Base-by-base conservation (phyloP, 37 sponge, comb jelly and placozoan genomes). In the Theonella swinhoei region DNA sequence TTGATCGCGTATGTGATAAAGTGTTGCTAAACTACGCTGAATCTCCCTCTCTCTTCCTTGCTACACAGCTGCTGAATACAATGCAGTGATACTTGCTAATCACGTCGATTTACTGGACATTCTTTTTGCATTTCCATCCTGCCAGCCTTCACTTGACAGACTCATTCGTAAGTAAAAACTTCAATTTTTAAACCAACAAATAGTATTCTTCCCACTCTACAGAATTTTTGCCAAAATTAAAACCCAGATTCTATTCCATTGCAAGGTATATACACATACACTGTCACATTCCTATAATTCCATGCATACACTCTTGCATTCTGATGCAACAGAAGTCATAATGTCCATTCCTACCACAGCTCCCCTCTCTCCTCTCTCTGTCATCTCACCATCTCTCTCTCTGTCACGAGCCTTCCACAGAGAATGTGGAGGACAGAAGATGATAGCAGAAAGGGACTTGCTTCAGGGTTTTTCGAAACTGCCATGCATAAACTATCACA, bases 211-310 rank as follows among this genome's bases (percentile, higher is more conserved):
- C 30, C 5, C 24, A 43, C 20, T 4, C 11, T 82, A 5, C 76
- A 93, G 97, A 95, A 61, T 26, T 87, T 31, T 80, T 98, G 24
- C 99, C 93, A 62, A 84, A 85, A 42, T 85, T 98, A 7, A 90
- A 94, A 64, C 99, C 99, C 59, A 80, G 99, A 7, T 90, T 89
- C 87, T 98, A 94, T 72, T 98, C 99, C 29, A 90, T 78, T 47
- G 80, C 91, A 30, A 93, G 91, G 86, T 88, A 88, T 1, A 38
- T 74, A 22, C 4, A 28, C n/a, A n/a, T n/a, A n/a, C n/a, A n/a
- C n/a, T n/a, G n/a, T n/a, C n/a, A n/a, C n/a, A n/a, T n/a, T n/a
- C n/a, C n/a, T n/a, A n/a, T n/a, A n/a, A n/a, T n/a, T n/a, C n/a
- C n/a, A n/a, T n/a, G n/a, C n/a, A n/a, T n/a, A n/a, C n/a, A n/a